Percentiles rank a stretch among this genome's conserved stretches.
Evolutionary conservation across 2,113 vertebrate genomes (phyloP).

Genomic region (Haemorhous mexicanus): DNA sequence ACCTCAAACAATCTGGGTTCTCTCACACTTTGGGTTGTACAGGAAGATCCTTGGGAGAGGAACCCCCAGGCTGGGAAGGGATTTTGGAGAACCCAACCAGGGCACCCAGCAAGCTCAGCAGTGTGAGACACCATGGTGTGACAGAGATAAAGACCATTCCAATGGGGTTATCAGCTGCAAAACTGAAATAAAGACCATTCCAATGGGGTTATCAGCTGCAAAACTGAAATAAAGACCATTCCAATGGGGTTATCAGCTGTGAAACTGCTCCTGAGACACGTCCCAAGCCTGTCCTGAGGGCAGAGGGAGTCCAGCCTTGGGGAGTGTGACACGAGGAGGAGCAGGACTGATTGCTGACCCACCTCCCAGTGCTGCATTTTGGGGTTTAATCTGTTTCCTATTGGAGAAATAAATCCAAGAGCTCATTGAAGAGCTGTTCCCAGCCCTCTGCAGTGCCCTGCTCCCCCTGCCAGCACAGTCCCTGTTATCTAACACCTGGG

Average conservation of each 20-base stretch:
- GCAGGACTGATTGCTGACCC: background rate
- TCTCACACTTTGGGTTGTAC: background rate
- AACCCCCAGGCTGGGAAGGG: background rate
- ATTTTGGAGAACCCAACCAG: fast-evolving
- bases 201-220: too few species aligned
- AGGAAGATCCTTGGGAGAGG: background rate
- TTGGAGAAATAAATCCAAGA: background rate
- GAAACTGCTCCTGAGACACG: background rate
- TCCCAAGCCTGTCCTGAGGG: background rate
- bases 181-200: background rate
- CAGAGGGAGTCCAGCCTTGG: background rate
- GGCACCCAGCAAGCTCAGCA: background rate
- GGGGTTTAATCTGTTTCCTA: background rate
- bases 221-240: too few species aligned
- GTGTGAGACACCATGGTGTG: fast-evolving
- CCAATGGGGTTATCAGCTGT: too few species aligned
- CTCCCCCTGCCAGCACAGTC: background rate
- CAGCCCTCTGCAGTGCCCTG: background rate
- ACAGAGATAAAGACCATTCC: background rate
- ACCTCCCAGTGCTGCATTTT: background rate
- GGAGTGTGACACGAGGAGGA: background rate
- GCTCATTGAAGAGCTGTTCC: background rate
- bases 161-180: background rate
- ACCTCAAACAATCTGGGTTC: background rate
- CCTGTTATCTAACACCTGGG: background rate